A percentile compares a stretch with the other conserved stretches of the same genome.
Conservation (phyloP, 2,888 invertebrate species). For the Eupeodes luniger region DNA sequence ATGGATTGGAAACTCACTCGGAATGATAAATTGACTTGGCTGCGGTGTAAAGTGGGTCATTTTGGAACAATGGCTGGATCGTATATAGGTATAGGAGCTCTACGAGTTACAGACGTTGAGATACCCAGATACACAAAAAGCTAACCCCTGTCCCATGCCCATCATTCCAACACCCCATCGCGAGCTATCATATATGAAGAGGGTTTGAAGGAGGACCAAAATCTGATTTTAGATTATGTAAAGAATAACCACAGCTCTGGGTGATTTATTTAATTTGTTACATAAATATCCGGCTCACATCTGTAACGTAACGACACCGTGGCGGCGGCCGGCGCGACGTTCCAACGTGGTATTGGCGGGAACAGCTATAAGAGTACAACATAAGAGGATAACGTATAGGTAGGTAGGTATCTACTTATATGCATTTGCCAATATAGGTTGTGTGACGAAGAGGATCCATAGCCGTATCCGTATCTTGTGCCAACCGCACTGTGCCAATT, state of each 20-base stretch:
- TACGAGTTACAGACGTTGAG: conserved; percentile 57
- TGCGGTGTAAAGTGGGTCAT: conserved; percentile 78
- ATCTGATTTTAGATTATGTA: conserved; percentile 69
- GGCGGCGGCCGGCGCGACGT: conserved; percentile 8
- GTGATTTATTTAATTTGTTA: conserved; percentile 75
- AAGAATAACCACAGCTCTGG: conserved; percentile 66
- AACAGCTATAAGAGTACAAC: not conserved
- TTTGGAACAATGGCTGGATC: conserved; percentile 57
- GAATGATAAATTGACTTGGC: conserved; percentile 79
- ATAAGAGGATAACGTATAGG: not conserved
- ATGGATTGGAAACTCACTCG: conserved; percentile 76
- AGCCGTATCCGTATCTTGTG: conserved; percentile 21
- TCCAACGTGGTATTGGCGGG: no score
- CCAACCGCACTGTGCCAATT: conserved; percentile 52
- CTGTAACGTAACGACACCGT: conserved; percentile 68
- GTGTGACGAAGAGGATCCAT: not conserved
- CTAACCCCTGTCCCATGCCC: not conserved
- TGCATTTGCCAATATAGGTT: conserved; percentile 57
- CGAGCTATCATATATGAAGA: conserved; percentile 11
- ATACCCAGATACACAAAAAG: conserved; percentile 50
- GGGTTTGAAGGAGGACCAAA: conserved; percentile 21
- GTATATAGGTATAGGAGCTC: not conserved
- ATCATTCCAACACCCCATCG: not conserved
- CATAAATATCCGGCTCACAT: conserved; percentile 71
- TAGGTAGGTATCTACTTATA: not conserved